Base-by-base conservation (phyloP, 2,888 invertebrate species). In the Saturnia pavonia region DNA sequence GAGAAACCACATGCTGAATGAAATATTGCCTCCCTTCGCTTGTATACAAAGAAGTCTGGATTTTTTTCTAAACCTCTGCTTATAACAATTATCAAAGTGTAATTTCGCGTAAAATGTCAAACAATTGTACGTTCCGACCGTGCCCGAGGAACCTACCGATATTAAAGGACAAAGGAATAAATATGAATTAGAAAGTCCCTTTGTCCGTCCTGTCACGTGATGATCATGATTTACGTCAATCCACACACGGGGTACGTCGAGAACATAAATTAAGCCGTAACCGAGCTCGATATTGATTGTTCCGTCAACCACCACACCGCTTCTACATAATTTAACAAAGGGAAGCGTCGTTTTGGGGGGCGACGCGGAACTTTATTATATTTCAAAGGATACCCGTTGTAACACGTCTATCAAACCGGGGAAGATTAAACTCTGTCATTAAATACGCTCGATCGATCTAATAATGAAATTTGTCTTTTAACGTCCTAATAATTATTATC, bases 181-280 rank as follows among this genome's bases (percentile, higher is more conserved):
- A 65, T 65, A 65, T 65, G 65, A 65, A 65, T 65, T 65, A 87
- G 89, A 90, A 90, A 88, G 86, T 85, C 79, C 81, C 81, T 83
- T 89, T 89, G 86, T 88, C 79, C 79, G 76, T 75, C 72, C 76
- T 78, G 80, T 78, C 82, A 83, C 81, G 80, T 80, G 84, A 84
- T 84, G 83, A 81, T 78, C 84, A 82, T 89, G 84, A 91, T 88
- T 90, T 90, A 89, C 86, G 85, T 87, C 86, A 88, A 88, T 86
- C 80, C 77, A 82, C 81, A 78, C 65, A 81, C 80, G 76, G 78
- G 81, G 80, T 78, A 79, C 73, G 43, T 76, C 73, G 67, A 72
- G 76, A 78, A 82, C 81, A 85, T 82, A 86, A 86, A 85, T 88
- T 82, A 82, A 84, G 81, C 76, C 73, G 77, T 85, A 82, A 82